Percentiles rank a stretch among this genome's conserved stretches.
Evolutionary conservation across 2,797 vertebrate genomes (phyloP).

Genomic region (Microhierax caerulescens): DNA sequence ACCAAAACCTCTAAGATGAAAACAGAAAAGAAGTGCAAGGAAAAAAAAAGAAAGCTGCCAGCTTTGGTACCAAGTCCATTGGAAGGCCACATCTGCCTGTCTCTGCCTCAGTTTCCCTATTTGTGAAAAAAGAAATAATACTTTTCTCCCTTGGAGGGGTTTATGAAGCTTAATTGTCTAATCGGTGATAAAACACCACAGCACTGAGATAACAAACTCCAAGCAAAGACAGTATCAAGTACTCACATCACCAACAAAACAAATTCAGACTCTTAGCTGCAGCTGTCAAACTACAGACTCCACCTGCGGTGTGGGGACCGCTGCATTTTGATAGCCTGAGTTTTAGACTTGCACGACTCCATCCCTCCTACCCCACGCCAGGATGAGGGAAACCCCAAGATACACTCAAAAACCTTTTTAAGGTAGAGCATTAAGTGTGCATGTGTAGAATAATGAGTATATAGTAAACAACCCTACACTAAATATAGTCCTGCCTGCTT

Average conservation of each 20-base stretch:
- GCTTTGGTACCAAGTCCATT: background rate
- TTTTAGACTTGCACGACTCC: background rate
- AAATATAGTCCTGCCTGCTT: constrained; percentile 24
- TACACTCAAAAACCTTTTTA: background rate
- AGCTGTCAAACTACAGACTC: background rate
- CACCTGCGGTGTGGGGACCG: background rate
- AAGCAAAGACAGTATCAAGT: background rate
- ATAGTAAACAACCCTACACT: background rate
- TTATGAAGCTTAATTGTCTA: background rate
- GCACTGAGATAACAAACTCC: background rate
- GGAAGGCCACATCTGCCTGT: background rate
- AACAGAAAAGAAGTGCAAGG: background rate
- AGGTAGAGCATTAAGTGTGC: background rate
- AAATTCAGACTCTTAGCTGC: background rate
- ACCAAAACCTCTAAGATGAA: background rate
- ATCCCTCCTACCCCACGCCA: background rate
- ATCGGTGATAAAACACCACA: background rate
- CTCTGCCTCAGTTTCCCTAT: background rate
- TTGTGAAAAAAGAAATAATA: background rate
- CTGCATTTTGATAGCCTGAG: background rate
- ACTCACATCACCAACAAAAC: background rate
- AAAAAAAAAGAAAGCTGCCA: background rate
- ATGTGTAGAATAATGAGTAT: background rate
- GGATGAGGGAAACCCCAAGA: background rate
- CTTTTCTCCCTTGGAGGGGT: background rate